A percentile compares a stretch with the other conserved stretches of the same genome.
Conservation (phyloP, 2,797 vertebrate species). For the Lagorchestes hirsutus region DNA sequence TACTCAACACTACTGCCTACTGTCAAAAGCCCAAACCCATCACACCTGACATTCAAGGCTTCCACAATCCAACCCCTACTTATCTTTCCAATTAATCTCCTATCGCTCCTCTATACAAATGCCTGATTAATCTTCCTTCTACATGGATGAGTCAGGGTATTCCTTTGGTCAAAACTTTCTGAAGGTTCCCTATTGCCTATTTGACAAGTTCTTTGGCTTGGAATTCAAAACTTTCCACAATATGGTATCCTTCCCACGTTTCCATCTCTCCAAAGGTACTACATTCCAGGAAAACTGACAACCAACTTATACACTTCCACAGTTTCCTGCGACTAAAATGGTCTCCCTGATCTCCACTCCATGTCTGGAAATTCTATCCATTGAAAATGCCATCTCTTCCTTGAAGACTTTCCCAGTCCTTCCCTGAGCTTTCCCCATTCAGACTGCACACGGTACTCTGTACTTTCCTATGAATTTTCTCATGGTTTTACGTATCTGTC, state of each 20-base stretch:
- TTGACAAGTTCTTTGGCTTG: not conserved
- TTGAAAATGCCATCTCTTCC: not conserved
- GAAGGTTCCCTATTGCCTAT: not conserved
- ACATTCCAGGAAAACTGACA: not conserved
- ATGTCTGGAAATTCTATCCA: not conserved
- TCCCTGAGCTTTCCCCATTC: not conserved
- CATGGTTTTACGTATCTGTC: not conserved
- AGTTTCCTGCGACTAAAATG: no score
- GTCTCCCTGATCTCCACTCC: no score
- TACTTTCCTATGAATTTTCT: not conserved
- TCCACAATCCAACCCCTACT: not conserved
- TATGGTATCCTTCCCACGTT: not conserved
- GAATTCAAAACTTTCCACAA: not conserved
- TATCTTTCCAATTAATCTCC: constrained; percentile 43
- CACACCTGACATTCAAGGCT: not conserved
- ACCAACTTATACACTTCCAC: no score
- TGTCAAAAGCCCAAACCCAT: constrained; percentile 36
- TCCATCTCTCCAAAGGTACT: not conserved
- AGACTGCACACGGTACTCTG: not conserved
- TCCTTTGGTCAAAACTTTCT: not conserved
- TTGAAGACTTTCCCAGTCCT: not conserved
- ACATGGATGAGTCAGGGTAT: not conserved
- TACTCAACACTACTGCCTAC: not conserved
- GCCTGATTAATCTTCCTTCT: not conserved
- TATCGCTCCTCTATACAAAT: constrained; percentile 64